Evolutionary conservation across 2,797 vertebrate genomes (phyloP).

Genomic region (Lerista edwardsae): DNA sequence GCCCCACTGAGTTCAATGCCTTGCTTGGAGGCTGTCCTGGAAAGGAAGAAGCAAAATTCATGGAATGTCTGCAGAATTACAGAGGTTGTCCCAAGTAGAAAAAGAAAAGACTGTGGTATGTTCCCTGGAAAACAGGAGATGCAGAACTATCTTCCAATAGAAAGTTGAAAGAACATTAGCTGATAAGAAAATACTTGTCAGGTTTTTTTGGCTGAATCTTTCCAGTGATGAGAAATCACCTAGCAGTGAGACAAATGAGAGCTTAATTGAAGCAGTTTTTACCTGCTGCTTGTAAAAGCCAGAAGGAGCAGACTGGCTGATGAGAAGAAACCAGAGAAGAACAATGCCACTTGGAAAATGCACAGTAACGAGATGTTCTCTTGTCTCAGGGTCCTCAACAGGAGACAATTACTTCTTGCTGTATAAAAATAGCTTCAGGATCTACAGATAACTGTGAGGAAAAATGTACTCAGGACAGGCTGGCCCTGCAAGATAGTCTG

Average conservation of each 20-base stretch:
- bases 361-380: neutral
- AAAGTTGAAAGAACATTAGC: neutral
- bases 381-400: neutral
- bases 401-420: neutral
- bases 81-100: neutral
- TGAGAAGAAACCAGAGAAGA: slow-evolving; percentile 1
- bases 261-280: slow-evolving; percentile 17
- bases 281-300: neutral
- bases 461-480: neutral
- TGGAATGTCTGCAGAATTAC: too few relatives aligned
- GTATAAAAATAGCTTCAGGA: slow-evolving; percentile 11
- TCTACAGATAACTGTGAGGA: neutral
- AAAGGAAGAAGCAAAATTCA: neutral
- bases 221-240: neutral
- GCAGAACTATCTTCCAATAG: neutral
- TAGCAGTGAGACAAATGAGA: neutral
- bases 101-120: too few relatives aligned
- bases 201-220: neutral
- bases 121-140: neutral
- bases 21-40: too few relatives aligned
- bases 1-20: too few relatives aligned
- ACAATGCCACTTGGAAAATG: neutral
- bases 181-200: neutral
- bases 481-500: too few relatives aligned
- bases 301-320: neutral